These are phyloP conservation scores for Neocrepidodera transversa DNA, from an alignment of 2,888 invertebrate species.

Conservation along the genomic window DNA sequence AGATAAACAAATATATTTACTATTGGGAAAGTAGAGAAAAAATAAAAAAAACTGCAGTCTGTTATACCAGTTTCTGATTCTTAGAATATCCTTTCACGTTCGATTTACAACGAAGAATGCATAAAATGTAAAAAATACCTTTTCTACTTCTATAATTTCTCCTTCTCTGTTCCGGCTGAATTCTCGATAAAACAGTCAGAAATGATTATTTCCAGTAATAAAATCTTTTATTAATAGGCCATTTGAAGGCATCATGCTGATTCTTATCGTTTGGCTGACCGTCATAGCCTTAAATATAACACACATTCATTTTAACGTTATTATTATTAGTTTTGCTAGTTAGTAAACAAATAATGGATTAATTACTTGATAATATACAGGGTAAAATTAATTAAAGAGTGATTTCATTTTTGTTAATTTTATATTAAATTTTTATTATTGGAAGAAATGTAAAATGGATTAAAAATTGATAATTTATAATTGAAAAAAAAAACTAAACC, in stretches of 20 bases:
- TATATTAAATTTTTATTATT: too few relatives aligned
- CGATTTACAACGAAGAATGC: neutral
- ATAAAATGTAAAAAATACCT: neutral
- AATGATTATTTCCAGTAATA: constrained; percentile 9
- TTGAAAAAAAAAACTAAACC: too few relatives aligned
- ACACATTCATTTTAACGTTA: too few relatives aligned
- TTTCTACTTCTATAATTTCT: too few relatives aligned
- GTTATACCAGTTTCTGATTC: constrained; percentile 6
- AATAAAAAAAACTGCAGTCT: neutral
- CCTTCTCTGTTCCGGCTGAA: neutral
- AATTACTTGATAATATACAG: too few relatives aligned
- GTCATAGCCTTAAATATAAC: neutral
- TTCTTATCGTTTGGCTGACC: neutral
- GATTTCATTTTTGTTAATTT: too few relatives aligned
- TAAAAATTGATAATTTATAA: too few relatives aligned
- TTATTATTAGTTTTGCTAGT: too few relatives aligned
- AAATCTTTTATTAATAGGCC: constrained; percentile 8
- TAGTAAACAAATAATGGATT: too few relatives aligned
- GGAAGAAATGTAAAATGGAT: too few relatives aligned
- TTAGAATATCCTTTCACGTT: constrained; percentile 6
- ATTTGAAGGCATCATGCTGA: constrained; percentile 3
- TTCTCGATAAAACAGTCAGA: constrained; percentile 9
- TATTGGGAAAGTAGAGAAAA: neutral
- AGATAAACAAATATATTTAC: too few relatives aligned
- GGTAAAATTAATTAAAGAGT: too few relatives aligned